phyloP scores from a whole-genome alignment of 2,797 vertebrate species.

The Mus spretus region DNA sequence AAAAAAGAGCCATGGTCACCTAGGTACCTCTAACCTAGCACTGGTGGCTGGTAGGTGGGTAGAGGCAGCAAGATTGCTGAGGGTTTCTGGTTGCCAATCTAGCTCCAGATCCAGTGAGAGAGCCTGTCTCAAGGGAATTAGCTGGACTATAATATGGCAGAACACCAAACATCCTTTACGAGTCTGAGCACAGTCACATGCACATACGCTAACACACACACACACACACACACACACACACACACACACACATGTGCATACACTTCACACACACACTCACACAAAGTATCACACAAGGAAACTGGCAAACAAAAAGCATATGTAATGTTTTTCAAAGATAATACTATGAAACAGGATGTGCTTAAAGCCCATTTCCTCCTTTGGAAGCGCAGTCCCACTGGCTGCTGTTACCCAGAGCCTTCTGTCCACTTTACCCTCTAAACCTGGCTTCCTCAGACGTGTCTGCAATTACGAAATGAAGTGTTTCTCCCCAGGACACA shows the following conservation, averaged over 20 bases:
- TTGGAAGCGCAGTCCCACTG: not conserved
- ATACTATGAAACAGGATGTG: not conserved
- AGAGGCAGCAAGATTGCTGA: not conserved
- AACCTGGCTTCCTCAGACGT: not conserved
- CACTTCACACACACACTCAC: not conserved
- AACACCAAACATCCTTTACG: not conserved
- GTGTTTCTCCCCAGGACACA: not conserved
- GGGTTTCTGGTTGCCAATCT: not conserved
- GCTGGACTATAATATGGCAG: not conserved
- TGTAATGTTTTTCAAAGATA: not conserved
- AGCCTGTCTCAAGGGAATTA: not conserved
- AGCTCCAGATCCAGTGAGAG: not conserved
- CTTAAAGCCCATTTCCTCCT: not conserved
- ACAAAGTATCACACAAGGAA: not conserved
- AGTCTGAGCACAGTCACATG: not conserved
- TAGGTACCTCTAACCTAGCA: not conserved
- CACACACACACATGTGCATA: not conserved
- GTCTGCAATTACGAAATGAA: not conserved
- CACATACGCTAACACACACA: too few species aligned
- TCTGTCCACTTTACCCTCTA: not conserved
- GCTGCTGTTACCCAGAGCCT: not conserved
- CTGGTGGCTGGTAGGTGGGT: too few species aligned
- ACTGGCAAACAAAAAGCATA: slow-evolving; percentile 34
- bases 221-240: not conserved
- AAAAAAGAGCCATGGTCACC: too few species aligned